Evolutionary conservation across 2,113 vertebrate species (phyloP).

Genomic region (Lagopus muta): DNA sequence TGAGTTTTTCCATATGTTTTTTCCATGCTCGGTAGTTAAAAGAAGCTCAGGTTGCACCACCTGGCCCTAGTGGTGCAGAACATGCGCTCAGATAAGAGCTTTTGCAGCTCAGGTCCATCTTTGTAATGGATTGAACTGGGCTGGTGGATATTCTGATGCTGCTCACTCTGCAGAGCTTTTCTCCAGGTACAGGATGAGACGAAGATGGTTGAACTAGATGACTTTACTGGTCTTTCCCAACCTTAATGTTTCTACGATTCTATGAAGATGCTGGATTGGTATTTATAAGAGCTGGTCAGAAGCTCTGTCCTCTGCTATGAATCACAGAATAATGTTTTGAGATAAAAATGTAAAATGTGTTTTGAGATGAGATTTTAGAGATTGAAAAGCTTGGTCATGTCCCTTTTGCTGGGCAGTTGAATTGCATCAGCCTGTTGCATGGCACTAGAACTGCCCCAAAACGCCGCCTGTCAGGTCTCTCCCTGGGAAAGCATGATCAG

Average conservation of each 20-base stretch:
- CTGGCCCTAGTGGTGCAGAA: background rate
- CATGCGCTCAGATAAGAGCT: background rate
- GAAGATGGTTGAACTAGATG: background rate
- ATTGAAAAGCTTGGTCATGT: background rate
- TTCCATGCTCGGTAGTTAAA: background rate
- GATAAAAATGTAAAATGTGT: background rate
- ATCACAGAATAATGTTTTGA: background rate
- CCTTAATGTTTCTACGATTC: too few species aligned
- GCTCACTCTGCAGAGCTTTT: background rate
- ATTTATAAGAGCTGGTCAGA: background rate
- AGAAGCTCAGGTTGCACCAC: background rate
- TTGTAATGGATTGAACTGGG: background rate
- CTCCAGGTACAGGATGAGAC: background rate
- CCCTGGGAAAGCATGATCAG: background rate
- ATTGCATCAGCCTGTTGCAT: background rate
- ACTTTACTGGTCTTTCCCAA: too few species aligned
- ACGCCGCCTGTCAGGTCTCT: background rate
- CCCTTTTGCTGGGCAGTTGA: background rate
- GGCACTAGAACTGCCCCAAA: background rate
- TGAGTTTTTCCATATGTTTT: constrained; percentile 52
- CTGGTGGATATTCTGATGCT: background rate
- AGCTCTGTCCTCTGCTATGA: background rate
- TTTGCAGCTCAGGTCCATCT: background rate
- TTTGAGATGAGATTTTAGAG: background rate
- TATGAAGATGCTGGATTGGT: background rate